These are phyloP conservation scores for Axinella damicornis DNA, from an alignment of 37 sponge, comb jelly and placozoan genomes.

Conservation along the genomic window DNA sequence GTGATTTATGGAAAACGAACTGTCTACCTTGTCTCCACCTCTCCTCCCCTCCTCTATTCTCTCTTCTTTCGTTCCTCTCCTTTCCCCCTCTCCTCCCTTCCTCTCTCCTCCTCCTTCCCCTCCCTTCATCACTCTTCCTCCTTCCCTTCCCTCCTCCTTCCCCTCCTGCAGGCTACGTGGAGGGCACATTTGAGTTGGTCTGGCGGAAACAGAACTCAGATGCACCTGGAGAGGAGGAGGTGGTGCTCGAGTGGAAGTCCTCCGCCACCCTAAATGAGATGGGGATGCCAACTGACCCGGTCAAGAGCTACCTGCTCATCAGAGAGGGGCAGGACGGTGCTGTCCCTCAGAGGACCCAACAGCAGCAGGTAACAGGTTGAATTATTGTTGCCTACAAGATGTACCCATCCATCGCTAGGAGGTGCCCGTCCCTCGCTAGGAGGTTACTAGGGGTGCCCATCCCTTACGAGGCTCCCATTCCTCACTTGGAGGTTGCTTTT, in stretches of 20 bases:
- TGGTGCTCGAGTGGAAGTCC: conserved; percentile 45
- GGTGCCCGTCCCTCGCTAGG: too few species aligned
- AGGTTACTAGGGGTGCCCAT: too few species aligned
- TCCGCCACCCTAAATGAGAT: conserved; percentile 79
- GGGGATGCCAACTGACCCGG: conserved; percentile 66
- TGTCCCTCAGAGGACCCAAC: conserved; percentile 1
- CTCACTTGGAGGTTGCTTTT: too few species aligned
- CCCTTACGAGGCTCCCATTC: too few species aligned
- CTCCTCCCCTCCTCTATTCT: too few species aligned
- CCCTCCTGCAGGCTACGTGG: conserved; percentile 46
- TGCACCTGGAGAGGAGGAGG: conserved; percentile 1
- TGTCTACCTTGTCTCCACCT: too few species aligned
- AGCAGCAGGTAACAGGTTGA: neutral
- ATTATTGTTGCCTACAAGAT: too few species aligned
- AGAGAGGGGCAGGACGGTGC: conserved; percentile 40
- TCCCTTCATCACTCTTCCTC: neutral
- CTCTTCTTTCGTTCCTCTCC: too few species aligned
- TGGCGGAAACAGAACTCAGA: conserved; percentile 25
- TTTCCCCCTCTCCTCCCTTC: too few species aligned
- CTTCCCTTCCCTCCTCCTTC: neutral
- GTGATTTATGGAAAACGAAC: too few species aligned
- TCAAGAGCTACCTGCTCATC: conserved; percentile 27
- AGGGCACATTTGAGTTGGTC: conserved; percentile 42
- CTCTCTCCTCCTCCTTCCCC: neutral
- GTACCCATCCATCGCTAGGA: too few species aligned